These are phyloP conservation scores for Rambutsinella grinnellia DNA, from an alignment of 2,888 invertebrate genomes.

Conservation along the genomic window DNA sequence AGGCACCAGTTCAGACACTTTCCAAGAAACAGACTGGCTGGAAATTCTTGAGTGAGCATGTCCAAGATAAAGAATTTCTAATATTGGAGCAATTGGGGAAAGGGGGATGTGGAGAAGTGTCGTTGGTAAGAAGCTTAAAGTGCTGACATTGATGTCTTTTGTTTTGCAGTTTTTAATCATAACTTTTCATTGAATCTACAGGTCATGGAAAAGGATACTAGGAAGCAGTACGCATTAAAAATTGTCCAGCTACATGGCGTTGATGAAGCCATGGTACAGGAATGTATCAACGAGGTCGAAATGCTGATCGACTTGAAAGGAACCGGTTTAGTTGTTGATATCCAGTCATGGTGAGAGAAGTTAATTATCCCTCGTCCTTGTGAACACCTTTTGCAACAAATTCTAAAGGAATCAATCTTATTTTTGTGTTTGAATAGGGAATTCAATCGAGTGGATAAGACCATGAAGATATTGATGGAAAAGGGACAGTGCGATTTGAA, in stretches of 20 bases:
- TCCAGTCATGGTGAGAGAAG: conserved; percentile 86
- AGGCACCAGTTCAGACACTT: neutral
- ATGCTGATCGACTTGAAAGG: conserved; percentile 85
- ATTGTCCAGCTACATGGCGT: conserved; percentile 82
- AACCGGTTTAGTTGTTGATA: conserved; percentile 84
- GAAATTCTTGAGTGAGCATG: conserved; percentile 67
- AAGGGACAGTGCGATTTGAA: conserved; percentile 92
- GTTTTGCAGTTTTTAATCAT: neutral
- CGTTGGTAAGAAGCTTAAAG: conserved; percentile 67
- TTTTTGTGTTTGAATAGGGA: conserved; percentile 75
- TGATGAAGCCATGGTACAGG: conserved; percentile 80
- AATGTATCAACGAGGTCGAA: conserved; percentile 91
- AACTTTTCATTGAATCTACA: conserved; percentile 67
- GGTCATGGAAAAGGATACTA: conserved; percentile 76
- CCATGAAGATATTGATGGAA: conserved; percentile 90
- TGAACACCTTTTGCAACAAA: no score
- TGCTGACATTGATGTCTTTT: no score
- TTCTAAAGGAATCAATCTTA: no score
- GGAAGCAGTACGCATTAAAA: conserved; percentile 81
- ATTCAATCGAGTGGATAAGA: conserved; percentile 75
- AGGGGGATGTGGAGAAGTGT: conserved; percentile 93
- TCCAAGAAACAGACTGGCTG: conserved; percentile 38
- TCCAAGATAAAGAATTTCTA: conserved; percentile 81
- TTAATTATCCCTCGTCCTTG: neutral
- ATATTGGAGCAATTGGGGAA: conserved; percentile 83